A percentile compares a stretch with the other conserved stretches of the same genome.
These are phyloP conservation scores for Patella ulyssiponensis DNA, from an alignment of 2,888 invertebrate genomes.

Conservation along the genomic window DNA sequence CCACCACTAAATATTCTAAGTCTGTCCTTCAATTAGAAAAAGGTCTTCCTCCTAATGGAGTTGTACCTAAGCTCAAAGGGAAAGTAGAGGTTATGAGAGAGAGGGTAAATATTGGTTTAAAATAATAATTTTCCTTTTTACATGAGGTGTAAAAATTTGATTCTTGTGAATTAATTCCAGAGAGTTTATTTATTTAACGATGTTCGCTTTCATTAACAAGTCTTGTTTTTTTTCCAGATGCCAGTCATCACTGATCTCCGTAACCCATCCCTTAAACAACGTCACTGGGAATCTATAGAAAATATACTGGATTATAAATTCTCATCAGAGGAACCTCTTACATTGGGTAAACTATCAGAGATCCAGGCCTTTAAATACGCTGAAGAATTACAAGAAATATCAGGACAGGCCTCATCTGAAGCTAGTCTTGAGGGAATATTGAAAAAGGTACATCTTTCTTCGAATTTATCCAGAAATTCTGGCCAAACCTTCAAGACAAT, in stretches of 20 bases:
- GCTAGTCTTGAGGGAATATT: slow-evolving; percentile 85
- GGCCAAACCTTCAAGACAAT: no score
- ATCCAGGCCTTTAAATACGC: slow-evolving; percentile 83
- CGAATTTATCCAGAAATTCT: no score
- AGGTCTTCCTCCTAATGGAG: slow-evolving; percentile 85
- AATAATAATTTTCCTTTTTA: neutral
- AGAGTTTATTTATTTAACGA: neutral
- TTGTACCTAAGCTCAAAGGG: slow-evolving; percentile 83
- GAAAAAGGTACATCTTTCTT: slow-evolving; percentile 77
- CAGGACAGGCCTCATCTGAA: slow-evolving; percentile 90
- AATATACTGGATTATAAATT: slow-evolving; percentile 79
- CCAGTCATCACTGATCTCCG: slow-evolving; percentile 86
- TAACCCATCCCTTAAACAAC: slow-evolving; percentile 83
- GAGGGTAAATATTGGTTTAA: slow-evolving; percentile 75
- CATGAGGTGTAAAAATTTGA: neutral
- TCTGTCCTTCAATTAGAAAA: slow-evolving; percentile 86
- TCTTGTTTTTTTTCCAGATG: slow-evolving; percentile 45
- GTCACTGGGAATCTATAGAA: slow-evolving; percentile 90
- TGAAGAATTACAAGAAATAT: slow-evolving; percentile 85
- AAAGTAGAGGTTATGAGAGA: slow-evolving; percentile 85
- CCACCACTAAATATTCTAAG: slow-evolving; percentile 80
- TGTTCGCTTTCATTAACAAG: neutral
- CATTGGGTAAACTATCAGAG: slow-evolving; percentile 80
- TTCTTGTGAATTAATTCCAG: neutral
- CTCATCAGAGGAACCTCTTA: slow-evolving; percentile 80